Evolutionary conservation across 23 tunicate species (phyloP), one percentile per base, ranked within the genome.

Genomic region (Phallusia fumigata): DNA sequence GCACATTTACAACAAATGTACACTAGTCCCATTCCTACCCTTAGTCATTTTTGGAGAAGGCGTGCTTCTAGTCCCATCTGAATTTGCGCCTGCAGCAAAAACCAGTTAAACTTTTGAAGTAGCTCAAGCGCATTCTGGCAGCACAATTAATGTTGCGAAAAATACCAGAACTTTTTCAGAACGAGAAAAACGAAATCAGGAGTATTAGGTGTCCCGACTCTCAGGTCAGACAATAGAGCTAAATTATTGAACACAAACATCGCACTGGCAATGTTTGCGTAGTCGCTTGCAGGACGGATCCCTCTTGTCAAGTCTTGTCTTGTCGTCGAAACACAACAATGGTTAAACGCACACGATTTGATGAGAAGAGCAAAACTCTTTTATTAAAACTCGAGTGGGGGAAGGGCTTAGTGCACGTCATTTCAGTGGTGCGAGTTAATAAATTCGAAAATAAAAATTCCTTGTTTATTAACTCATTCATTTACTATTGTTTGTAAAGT

Each of bases 171-270:
- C n/a, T n/a, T n/a, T n/a, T n/a, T n/a, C n/a, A n/a, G n/a, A n/a
- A n/a, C n/a, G n/a, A n/a, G n/a, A n/a, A n/a, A n/a, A n/a, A n/a
- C n/a, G n/a, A 40, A 10, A 10, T 10, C 47, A 40, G 10, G 5
- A 40, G 47, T 10, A 10, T 40, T 40, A 24, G 16, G 69, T 58
- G 69, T 13, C 16, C 3, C 28, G 8, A 8, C 69, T 21, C 69
- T 21, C 69, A 6, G 13, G 69, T 13, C 69, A 24, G 69, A 22
- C 47, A 40, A 40, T 10, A 40, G 10, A 24, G 69, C 69, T 58
- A 24, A 58, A 58, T 58, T 6, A 58, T 58, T 58, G 69, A 58
- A 58, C 69, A 58, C 69, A 58, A 58, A 58, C 69, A 58, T 58
- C 28, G 69, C 69, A 58, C 69, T 16, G 2, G 26, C 69, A 11